These are phyloP conservation scores for Urocitellus parryii DNA, from an alignment of 2,113 vertebrate genomes.

Conservation along the genomic window DNA sequence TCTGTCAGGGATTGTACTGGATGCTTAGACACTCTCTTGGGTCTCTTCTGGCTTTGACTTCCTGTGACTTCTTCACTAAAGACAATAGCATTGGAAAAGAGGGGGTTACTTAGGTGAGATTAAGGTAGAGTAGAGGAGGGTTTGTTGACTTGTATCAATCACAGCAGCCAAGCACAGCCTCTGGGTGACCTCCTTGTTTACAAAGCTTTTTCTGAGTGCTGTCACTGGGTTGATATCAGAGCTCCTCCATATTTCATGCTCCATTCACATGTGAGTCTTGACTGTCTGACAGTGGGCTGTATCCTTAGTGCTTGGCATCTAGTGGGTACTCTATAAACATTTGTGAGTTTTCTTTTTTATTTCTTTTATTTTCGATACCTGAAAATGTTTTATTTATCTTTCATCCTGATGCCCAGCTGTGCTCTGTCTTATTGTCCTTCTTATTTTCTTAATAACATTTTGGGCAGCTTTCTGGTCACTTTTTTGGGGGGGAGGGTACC, in stretches of 20 bases:
- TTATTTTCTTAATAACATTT: neutral
- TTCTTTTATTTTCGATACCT: neutral
- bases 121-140: neutral
- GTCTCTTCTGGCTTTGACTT: neutral
- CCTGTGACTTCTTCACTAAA: neutral
- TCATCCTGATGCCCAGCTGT: neutral
- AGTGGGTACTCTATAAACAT: neutral
- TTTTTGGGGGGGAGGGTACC: neutral
- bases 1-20: too few species aligned
- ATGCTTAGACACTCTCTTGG: neutral
- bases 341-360: neutral
- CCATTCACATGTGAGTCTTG: too few species aligned
- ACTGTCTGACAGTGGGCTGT: accelerated
- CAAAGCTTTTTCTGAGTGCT: neutral
- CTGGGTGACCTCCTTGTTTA: neutral
- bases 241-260: neutral
- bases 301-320: neutral
- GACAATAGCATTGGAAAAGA: neutral
- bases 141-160: neutral
- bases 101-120: neutral
- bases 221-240: accelerated
- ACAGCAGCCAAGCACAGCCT: accelerated
- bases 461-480: neutral
- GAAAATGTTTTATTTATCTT: neutral
- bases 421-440: neutral